These are phyloP conservation scores for Psammodynastes pulverulentus DNA, from an alignment of 2,113 vertebrate species.

Conservation along the genomic window DNA sequence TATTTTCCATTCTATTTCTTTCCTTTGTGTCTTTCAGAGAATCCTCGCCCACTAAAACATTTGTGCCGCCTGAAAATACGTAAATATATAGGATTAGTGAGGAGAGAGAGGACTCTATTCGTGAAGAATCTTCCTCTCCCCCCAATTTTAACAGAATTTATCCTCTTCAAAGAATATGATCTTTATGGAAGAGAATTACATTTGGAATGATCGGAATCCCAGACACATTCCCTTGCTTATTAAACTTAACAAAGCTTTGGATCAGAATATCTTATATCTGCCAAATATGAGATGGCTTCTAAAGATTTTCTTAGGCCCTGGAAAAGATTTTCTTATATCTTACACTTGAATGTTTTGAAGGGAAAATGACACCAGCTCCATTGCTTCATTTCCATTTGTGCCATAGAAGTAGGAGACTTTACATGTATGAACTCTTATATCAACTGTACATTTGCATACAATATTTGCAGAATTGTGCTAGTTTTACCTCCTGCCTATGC, in stretches of 20 bases:
- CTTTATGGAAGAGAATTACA: slow-evolving; percentile 71
- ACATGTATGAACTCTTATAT: not conserved
- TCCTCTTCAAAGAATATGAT: slow-evolving; percentile 83
- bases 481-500: not conserved
- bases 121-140: slow-evolving; percentile 73
- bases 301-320: not conserved
- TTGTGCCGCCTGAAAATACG: slow-evolving; percentile 81
- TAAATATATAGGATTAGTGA: slow-evolving; percentile 70
- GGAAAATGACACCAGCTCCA: not conserved
- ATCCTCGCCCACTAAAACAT: slow-evolving; percentile 79
- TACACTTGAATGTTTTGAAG: not conserved
- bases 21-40: slow-evolving; percentile 67
- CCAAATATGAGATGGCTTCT: not conserved
- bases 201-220: slow-evolving; percentile 40
- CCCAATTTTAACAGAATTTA: slow-evolving; percentile 72
- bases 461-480: not conserved
- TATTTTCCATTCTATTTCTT: slow-evolving; percentile 29
- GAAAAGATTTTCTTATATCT: not conserved
- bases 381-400: not conserved
- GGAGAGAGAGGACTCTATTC: slow-evolving; percentile 67
- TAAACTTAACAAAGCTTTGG: not conserved
- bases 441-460: not conserved
- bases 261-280: not conserved
- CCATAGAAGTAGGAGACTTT: not conserved
- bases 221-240: not conserved